phyloP scores from a whole-genome alignment of 2,797 vertebrate genomes.

The Xiphorhynchus erythropygius region DNA sequence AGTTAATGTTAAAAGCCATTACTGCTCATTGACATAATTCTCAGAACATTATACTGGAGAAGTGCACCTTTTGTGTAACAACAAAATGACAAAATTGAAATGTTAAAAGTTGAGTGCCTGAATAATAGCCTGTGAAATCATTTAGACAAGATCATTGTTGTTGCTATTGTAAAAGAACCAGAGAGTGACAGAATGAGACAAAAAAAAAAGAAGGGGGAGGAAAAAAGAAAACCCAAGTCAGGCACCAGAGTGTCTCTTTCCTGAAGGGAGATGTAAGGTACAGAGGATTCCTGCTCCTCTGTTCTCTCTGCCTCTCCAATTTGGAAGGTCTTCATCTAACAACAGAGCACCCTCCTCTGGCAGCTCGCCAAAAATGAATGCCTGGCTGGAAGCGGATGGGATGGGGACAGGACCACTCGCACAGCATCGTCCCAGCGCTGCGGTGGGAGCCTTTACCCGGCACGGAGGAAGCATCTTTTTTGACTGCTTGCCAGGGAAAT shows the following conservation, averaged over 20 bases:
- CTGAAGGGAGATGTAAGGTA: slow-evolving; percentile 55
- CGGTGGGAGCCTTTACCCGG: not conserved
- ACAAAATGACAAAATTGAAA: slow-evolving; percentile 84
- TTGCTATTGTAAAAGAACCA: slow-evolving; percentile 75
- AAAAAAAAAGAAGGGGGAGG: not conserved
- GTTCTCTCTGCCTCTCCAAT: slow-evolving; percentile 77
- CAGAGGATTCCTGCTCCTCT: slow-evolving; percentile 54
- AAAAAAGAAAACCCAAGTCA: not conserved
- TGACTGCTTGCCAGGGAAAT: slow-evolving; percentile 5
- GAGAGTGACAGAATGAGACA: slow-evolving; percentile 76
- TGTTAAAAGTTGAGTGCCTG: slow-evolving; percentile 83
- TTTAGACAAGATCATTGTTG: slow-evolving; percentile 82
- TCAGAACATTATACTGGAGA: slow-evolving; percentile 80
- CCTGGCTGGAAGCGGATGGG: not conserved
- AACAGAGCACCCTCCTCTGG: slow-evolving; percentile 84
- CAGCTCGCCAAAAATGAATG: slow-evolving; percentile 77
- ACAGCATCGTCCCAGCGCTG: accelerated
- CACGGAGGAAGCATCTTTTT: not conserved
- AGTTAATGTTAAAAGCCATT: slow-evolving; percentile 83
- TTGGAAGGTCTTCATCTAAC: slow-evolving; percentile 78
- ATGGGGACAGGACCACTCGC: not conserved
- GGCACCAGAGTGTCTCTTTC: slow-evolving; percentile 55
- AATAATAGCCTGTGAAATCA: slow-evolving; percentile 83
- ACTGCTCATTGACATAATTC: slow-evolving; percentile 81
- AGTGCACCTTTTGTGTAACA: slow-evolving; percentile 81